phyloP scores from a whole-genome alignment of 1,140 invertebrate genomes.

The Trichomalopsis sarcophagae region DNA sequence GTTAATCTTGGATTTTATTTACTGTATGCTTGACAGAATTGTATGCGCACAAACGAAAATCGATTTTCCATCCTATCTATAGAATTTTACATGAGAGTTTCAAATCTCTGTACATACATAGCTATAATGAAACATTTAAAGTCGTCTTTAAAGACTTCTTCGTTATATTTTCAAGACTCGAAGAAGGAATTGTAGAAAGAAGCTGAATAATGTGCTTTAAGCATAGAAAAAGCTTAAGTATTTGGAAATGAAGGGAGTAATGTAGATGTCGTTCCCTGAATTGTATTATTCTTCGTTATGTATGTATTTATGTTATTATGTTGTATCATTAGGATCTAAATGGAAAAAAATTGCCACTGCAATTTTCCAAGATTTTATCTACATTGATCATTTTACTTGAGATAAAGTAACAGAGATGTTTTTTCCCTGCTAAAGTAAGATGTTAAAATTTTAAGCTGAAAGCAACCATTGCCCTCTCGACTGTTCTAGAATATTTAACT shows the following conservation, averaged over 20 bases:
- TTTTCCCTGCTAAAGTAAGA: constrained; percentile 26
- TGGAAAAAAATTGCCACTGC: not conserved
- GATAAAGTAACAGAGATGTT: not conserved
- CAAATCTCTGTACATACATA: constrained; percentile 37
- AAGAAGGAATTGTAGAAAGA: constrained; percentile 25
- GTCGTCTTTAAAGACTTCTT: constrained; percentile 30
- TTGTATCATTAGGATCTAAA: not conserved
- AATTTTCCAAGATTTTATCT: not conserved
- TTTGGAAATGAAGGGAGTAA: not conserved
- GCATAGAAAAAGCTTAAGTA: constrained; percentile 1
- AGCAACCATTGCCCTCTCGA: not conserved
- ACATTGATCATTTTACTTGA: not conserved
- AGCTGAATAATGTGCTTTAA: constrained; percentile 12
- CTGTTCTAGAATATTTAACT: constrained; percentile 19
- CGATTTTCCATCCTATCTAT: constrained; percentile 33
- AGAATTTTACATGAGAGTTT: constrained; percentile 38
- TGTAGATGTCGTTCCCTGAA: not conserved
- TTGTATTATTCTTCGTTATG: constrained; percentile 13
- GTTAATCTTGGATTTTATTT: constrained; percentile 31
- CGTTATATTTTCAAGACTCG: constrained; percentile 19
- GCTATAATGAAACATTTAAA: constrained; percentile 13
- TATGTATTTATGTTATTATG: constrained; percentile 12
- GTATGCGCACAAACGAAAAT: constrained; percentile 39
- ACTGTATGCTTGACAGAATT: constrained; percentile 13
- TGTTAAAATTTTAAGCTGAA: constrained; percentile 15